phyloP scores from a whole-genome alignment of 1,140 invertebrate genomes.

The Rhopalosiphum maidis region DNA sequence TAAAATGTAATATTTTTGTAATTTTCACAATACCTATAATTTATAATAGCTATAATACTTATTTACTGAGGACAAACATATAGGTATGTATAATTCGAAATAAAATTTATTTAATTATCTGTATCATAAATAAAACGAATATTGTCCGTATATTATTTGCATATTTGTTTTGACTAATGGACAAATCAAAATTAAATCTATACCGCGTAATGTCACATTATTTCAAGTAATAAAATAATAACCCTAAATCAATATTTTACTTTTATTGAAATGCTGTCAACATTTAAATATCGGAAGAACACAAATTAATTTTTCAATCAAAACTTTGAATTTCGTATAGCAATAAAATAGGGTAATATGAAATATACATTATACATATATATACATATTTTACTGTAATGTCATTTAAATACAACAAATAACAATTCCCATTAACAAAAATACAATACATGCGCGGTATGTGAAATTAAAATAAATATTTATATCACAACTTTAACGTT shows the following conservation, averaged over 20 bases:
- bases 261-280: conserved; percentile 11
- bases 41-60: background rate
- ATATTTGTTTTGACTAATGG: conserved; percentile 21
- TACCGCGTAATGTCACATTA: conserved; percentile 10
- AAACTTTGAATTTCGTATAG: conserved; percentile 2
- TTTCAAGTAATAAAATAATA: conserved; percentile 30
- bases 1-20: background rate
- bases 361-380: background rate
- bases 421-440: background rate
- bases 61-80: background rate
- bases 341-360: conserved; percentile 2
- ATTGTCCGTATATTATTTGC: background rate
- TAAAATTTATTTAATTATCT: background rate
- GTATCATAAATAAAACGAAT: background rate
- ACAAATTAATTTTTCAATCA: conserved; percentile 28
- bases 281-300: background rate
- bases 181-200: conserved; percentile 30
- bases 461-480: background rate
- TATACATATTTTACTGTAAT: background rate
- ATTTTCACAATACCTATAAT: background rate
- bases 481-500: background rate
- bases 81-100: background rate
- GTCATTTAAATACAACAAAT: conserved; percentile 1
- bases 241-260: conserved; percentile 10
- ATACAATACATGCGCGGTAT: background rate